phyloP scores from a whole-genome alignment of 2,797 vertebrate species.

The Helarctos malayanus region DNA sequence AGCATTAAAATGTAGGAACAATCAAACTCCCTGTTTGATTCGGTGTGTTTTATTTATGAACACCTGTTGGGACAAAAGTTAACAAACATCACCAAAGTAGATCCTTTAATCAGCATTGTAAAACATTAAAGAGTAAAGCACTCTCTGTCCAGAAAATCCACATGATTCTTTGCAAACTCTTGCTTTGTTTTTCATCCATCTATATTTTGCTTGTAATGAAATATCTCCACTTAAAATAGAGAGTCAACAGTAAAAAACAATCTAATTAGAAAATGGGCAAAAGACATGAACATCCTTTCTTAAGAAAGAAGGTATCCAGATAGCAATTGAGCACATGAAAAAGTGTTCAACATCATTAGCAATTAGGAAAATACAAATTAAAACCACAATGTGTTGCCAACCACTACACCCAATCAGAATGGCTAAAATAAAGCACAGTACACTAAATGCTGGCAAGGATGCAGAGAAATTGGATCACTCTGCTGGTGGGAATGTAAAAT shows the following conservation, averaged over 20 bases:
- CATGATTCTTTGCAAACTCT: slow-evolving; percentile 20
- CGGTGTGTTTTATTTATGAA: not conserved
- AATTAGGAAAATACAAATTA: not conserved
- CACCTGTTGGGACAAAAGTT: not conserved
- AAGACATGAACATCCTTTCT: not conserved
- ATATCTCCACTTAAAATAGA: slow-evolving; percentile 7
- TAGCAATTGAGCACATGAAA: not conserved
- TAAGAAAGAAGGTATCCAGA: not conserved
- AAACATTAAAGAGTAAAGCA: not conserved
- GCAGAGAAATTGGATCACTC: not conserved
- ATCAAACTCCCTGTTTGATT: not conserved
- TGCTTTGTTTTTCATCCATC: slow-evolving; percentile 10
- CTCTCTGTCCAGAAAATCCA: not conserved
- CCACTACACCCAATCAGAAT: not conserved
- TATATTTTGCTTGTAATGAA: slow-evolving; percentile 17
- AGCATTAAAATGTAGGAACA: not conserved
- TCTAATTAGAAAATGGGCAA: slow-evolving; percentile 29
- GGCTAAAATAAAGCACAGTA: not conserved
- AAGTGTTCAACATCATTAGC: not conserved
- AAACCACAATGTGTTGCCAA: not conserved
- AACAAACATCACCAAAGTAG: not conserved
- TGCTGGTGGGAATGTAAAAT: not conserved
- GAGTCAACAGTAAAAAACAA: not conserved
- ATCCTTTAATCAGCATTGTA: not conserved
- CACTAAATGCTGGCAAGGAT: not conserved